Evolutionary conservation across 2,113 vertebrate genomes (phyloP).

Genomic region (Notarius quadriscutis): DNA sequence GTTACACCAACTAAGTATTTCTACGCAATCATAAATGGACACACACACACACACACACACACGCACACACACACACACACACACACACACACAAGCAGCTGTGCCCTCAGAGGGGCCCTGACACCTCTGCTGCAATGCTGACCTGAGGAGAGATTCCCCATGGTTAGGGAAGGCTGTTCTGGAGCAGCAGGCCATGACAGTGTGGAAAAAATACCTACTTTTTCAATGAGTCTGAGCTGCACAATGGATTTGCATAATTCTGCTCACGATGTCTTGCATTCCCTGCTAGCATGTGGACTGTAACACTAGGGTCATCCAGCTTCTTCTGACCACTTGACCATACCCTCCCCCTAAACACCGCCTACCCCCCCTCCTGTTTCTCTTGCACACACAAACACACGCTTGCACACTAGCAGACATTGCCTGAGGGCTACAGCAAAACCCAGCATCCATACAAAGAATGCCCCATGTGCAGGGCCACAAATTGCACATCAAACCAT

Average conservation of each 20-base stretch:
- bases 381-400: slow-evolving; percentile 34
- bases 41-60: slow-evolving; percentile 55
- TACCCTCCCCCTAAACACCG: slow-evolving; percentile 44
- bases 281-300: slow-evolving; percentile 31
- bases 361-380: neutral
- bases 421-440: slow-evolving; percentile 56
- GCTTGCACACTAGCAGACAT: slow-evolving; percentile 47
- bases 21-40: slow-evolving; percentile 57
- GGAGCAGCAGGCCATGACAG: slow-evolving; percentile 36
- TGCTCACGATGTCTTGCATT: slow-evolving; percentile 19
- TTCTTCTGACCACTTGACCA: slow-evolving; percentile 66
- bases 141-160: slow-evolving; percentile 53
- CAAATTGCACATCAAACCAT: slow-evolving; percentile 73
- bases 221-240: slow-evolving; percentile 31
- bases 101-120: slow-evolving; percentile 46
- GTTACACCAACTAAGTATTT: slow-evolving; percentile 73
- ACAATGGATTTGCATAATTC: slow-evolving; percentile 44
- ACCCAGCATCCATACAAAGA: slow-evolving; percentile 60
- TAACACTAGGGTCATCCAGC: slow-evolving; percentile 29
- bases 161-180: slow-evolving; percentile 28
- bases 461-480: slow-evolving; percentile 67
- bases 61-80: slow-evolving; percentile 41
- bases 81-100: slow-evolving; percentile 55
- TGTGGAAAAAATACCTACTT: slow-evolving; percentile 22
- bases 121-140: slow-evolving; percentile 51